phyloP scores from a whole-genome alignment of 2,888 invertebrate genomes.

The Thysanoteuthis rhombus region DNA sequence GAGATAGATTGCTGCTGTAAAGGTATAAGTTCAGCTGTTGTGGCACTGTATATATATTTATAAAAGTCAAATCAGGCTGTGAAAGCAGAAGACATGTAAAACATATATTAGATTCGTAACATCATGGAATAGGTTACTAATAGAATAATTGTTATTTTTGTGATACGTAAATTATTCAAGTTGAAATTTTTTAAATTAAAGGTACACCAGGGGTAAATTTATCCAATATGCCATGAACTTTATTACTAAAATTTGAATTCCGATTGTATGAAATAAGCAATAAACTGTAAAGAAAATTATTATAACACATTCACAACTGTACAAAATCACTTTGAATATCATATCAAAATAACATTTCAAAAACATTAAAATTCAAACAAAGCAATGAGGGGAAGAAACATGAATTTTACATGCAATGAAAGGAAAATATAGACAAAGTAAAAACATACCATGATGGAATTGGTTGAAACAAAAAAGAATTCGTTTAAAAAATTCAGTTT shows the following conservation, averaged over 20 bases:
- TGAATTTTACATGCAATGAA: neutral
- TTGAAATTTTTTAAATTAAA: no score
- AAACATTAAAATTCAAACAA: neutral
- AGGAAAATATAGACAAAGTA: neutral
- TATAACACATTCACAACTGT: neutral
- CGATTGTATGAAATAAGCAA: neutral
- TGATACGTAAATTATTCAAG: neutral
- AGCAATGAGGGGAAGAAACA: neutral
- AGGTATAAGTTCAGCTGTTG: neutral
- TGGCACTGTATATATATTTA: neutral
- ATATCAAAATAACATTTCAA: neutral
- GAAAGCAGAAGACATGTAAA: neutral
- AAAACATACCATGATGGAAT: neutral
- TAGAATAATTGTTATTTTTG: neutral
- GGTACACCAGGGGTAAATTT: neutral
- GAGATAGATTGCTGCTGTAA: neutral
- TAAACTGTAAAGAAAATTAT: neutral
- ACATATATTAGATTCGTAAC: neutral
- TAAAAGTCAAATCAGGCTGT: neutral
- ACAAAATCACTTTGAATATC: neutral
- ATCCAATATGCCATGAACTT: neutral
- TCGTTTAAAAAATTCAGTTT: neutral
- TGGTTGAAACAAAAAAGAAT: neutral
- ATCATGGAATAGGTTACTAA: neutral
- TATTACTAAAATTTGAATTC: neutral